Conservation (phyloP, 2,113 vertebrate genomes). For the Psilopsiagon aurifrons region DNA sequence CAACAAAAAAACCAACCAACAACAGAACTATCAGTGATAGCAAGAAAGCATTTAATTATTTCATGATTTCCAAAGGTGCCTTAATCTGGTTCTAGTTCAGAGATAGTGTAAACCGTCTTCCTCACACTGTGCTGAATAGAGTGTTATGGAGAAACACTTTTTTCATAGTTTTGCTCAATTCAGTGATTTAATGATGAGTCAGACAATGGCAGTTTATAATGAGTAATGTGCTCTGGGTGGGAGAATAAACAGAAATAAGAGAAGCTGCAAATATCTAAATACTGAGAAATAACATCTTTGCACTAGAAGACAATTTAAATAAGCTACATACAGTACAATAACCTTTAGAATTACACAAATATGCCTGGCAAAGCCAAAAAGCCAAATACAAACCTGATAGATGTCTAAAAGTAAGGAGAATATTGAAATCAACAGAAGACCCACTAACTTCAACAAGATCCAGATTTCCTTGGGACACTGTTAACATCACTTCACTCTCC, state of each 20-base stretch:
- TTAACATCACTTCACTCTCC: background rate
- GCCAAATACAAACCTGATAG: background rate
- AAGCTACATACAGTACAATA: background rate
- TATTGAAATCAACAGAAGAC: background rate
- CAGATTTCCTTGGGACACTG: background rate
- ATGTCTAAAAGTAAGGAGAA: background rate
- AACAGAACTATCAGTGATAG: background rate
- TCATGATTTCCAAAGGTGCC: background rate
- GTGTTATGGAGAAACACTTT: background rate
- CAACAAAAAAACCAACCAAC: background rate
- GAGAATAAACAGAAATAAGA: slow-evolving; percentile 1
- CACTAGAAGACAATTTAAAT: background rate
- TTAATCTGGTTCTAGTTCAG: background rate
- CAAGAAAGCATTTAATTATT: background rate
- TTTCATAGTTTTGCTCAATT: background rate
- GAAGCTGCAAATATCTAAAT: background rate
- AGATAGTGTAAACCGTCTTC: background rate
- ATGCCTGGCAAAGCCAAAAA: background rate
- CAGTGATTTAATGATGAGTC: background rate
- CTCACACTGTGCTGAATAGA: background rate
- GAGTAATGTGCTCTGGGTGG: background rate
- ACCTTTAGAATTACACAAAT: background rate
- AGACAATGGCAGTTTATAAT: background rate
- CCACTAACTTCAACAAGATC: background rate
- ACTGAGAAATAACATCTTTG: background rate